Evolutionary conservation across 2,888 invertebrate genomes (phyloP), one percentile per base, ranked within the genome.

Genomic region (Endotricha flammealis): DNA sequence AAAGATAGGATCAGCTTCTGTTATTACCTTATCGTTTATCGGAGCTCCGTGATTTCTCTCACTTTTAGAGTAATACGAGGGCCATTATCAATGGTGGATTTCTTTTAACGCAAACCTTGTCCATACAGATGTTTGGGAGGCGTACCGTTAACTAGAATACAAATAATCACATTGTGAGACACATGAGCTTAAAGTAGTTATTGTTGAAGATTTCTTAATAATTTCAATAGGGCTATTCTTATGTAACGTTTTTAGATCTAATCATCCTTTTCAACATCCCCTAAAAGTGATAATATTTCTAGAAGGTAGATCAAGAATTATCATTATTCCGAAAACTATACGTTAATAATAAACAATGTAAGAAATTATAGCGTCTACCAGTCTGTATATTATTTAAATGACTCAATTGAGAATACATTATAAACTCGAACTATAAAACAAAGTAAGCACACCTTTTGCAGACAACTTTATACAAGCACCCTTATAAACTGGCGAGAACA

Each of bases 11-110:
- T 79, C 80, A 63, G 81, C 85, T 85, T 68, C 85, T 81, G 85
- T 76, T 82, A 83, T 81, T 80, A 73, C 80, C 80, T 83, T 80
- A 82, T 83, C 83, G 68, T 70, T 73, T 73, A 78, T 78, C 75
- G 63, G 57, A 56, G 55, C 64, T 69, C 55, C 36, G 47, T 68
- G 76, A 79, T 82, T 78, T 82, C 75, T 81, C 79, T 77, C 80
- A 79, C 80, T 79, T 70, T 68, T 75, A 42, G 49, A 71, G 79
- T 77, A 79, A 83, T 81, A 74, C 68, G 73, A 80, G 70, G 63
- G 56, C 60, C 57, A 76, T 83, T 80, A 76, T 75, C 56, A 55
- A 66, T 50, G 54, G 44, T 42, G 52, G 62, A 68, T 70, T 62
- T 64, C 50, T 71, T 67, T 61, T 57, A 57, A 57, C 42, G 50